Percentiles rank a stretch among this genome's conserved stretches.
phyloP scores from a whole-genome alignment of 2,797 vertebrate species.

The Poeciliopsis presidionis region DNA sequence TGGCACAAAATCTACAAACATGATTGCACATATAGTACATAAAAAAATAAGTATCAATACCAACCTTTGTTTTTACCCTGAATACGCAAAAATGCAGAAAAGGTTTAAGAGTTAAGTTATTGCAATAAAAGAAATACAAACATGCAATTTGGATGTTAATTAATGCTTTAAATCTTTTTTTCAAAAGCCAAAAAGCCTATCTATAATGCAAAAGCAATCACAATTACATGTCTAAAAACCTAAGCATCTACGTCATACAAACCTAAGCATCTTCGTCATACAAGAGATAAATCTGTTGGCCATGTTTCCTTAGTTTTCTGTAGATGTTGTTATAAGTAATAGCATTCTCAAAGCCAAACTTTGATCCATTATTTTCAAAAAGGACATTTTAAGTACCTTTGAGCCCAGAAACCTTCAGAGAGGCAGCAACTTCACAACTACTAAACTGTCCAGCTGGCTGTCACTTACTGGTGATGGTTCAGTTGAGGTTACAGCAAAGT shows the following conservation, averaged over 20 bases:
- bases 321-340: slow-evolving; percentile 13
- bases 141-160: not conserved
- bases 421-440: slow-evolving; percentile 63
- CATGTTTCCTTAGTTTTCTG: slow-evolving; percentile 3
- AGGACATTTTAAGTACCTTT: slow-evolving; percentile 27
- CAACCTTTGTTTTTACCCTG: not conserved
- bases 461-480: slow-evolving; percentile 65
- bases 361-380: slow-evolving; percentile 53
- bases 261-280: not conserved
- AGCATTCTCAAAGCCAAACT: slow-evolving; percentile 19
- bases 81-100: not conserved
- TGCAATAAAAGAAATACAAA: not conserved
- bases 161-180: not conserved
- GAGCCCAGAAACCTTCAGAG: slow-evolving; percentile 41
- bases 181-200: not conserved
- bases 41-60: not conserved
- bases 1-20: not conserved
- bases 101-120: not conserved
- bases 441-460: slow-evolving; percentile 61
- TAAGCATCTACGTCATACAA: not conserved
- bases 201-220: not conserved
- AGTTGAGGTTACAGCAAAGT: slow-evolving; percentile 57
- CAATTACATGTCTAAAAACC: not conserved
- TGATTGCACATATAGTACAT: not conserved
- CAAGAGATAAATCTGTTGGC: not conserved